Evolutionary conservation across 2,888 invertebrate species (phyloP).

Genomic region (Phaonia tiefii): DNA sequence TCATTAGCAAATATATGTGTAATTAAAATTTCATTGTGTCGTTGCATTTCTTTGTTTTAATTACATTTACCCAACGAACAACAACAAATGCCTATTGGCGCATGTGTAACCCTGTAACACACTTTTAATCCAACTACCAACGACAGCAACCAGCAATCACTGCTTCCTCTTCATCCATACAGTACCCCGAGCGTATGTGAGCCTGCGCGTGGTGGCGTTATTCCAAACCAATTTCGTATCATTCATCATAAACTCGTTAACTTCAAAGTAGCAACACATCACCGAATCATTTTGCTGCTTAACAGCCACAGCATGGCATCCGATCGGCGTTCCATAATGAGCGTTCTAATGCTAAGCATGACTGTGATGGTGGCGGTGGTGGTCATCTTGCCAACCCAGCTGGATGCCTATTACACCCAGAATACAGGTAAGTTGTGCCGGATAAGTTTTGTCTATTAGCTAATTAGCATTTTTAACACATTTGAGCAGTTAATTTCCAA

Average conservation of each 20-base stretch:
- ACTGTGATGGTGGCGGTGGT: slow-evolving; percentile 71
- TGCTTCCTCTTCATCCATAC: background rate
- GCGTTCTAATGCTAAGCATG: slow-evolving; percentile 65
- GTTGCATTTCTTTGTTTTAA: background rate
- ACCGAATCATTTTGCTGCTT: background rate
- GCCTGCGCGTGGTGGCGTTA: background rate
- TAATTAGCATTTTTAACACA: slow-evolving; percentile 28
- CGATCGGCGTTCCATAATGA: slow-evolving; percentile 58
- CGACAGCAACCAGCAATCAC: background rate
- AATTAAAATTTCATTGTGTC: slow-evolving; percentile 11
- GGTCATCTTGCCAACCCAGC: slow-evolving; percentile 73
- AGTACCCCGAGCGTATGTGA: background rate
- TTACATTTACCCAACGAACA: background rate
- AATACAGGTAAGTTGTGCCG: slow-evolving; percentile 73
- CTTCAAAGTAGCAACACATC: slow-evolving; percentile 36
- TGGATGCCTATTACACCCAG: slow-evolving; percentile 76
- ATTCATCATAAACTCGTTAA: slow-evolving; percentile 57
- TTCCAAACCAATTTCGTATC: slow-evolving; percentile 31
- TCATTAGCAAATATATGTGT: slow-evolving; percentile 3
- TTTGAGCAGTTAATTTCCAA: background rate
- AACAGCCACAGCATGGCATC: slow-evolving; percentile 51
- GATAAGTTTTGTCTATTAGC: slow-evolving; percentile 4
- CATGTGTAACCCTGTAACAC: slow-evolving; percentile 61
- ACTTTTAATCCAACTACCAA: slow-evolving; percentile 40
- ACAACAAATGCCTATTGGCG: slow-evolving; percentile 26